A percentile compares a stretch with the other conserved stretches of the same genome.
These are phyloP conservation scores for Troides oblongomaculatus DNA, from an alignment of 2,888 invertebrate genomes.

Conservation along the genomic window DNA sequence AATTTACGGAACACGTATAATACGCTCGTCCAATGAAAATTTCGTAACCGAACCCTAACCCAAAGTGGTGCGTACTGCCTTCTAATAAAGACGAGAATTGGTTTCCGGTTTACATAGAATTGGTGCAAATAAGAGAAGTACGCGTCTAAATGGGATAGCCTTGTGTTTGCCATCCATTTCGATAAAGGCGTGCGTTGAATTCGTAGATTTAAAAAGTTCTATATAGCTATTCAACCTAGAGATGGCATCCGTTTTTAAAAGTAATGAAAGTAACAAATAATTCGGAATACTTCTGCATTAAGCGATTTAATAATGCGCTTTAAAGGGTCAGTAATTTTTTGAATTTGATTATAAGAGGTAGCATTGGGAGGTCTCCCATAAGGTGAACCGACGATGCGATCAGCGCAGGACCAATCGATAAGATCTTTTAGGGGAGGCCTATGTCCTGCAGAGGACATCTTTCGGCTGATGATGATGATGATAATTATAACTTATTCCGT, in stretches of 20 bases:
- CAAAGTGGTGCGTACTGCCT: slow-evolving; percentile 12
- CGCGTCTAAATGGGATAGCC: slow-evolving; percentile 27
- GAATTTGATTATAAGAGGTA: too few species aligned
- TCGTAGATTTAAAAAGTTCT: slow-evolving; percentile 25
- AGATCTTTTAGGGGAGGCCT: too few species aligned
- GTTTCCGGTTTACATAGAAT: neutral
- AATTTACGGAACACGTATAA: slow-evolving; percentile 19
- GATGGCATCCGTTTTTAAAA: slow-evolving; percentile 1
- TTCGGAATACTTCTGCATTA: neutral
- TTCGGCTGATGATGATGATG: too few species aligned
- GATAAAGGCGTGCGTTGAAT: slow-evolving; percentile 28
- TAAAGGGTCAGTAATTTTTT: neutral
- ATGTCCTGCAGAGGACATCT: too few species aligned
- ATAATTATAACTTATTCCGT: too few species aligned
- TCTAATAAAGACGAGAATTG: slow-evolving; percentile 3
- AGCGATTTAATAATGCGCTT: neutral
- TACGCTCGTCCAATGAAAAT: slow-evolving; percentile 22
- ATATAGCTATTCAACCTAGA: slow-evolving; percentile 11
- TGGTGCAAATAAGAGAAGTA: slow-evolving; percentile 25
- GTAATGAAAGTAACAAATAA: neutral
- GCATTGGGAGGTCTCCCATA: too few species aligned
- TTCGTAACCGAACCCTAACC: neutral
- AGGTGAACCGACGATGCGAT: too few species aligned
- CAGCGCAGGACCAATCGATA: too few species aligned
- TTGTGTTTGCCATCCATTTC: slow-evolving; percentile 30